Base-by-base conservation (phyloP, 2,888 invertebrate species). In the Lamellibrachia columna region DNA sequence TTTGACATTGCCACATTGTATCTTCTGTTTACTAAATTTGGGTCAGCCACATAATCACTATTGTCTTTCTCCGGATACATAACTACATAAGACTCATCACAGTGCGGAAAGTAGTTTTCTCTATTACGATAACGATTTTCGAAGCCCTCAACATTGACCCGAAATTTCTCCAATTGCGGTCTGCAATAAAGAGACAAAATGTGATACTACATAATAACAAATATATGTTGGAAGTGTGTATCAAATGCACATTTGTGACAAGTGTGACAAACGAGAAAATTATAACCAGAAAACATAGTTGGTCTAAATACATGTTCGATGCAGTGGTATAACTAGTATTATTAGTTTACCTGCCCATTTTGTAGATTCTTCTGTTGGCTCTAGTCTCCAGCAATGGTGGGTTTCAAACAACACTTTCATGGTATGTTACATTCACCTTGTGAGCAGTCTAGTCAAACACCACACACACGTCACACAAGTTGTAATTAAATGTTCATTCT, bases 71-170 rank as follows among this genome's bases (percentile, higher is more conserved):
- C 75, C 3, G 75, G 75, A 75, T 75, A 75, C 75, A 75, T 75
- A 22, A 75, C 22, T 75, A n/a, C 75, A 22, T 75, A 75, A 75
- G 75, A 75, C 75, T 15, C 3, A 75, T 75, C 75, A 75, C 75
- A 75, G 75, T 75, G 75, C n/a, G 75, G 75, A 75, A 75, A 75
- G n/a, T 75, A 75, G n/a, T 75, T 75, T 15, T 75, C 75, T 75
- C 75, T 75, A n/a, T 75, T n/a, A 75, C 75, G 75, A 75, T 75
- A 75, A 75, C 75, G 75, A 75, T 75, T 75, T 75, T 75, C n/a
- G 75, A 75, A 75, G 75, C 75, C 75, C 75, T 75, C 75, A 75
- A 75, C 75, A 75, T 75, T 75, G 22, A 75, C 75, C 75, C 75
- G 75, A 75, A 75, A 75, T 75, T 75, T 15, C 75, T 75, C 75